Conservation (phyloP, 2,888 invertebrate species). For the Helicoverpa assulta region DNA sequence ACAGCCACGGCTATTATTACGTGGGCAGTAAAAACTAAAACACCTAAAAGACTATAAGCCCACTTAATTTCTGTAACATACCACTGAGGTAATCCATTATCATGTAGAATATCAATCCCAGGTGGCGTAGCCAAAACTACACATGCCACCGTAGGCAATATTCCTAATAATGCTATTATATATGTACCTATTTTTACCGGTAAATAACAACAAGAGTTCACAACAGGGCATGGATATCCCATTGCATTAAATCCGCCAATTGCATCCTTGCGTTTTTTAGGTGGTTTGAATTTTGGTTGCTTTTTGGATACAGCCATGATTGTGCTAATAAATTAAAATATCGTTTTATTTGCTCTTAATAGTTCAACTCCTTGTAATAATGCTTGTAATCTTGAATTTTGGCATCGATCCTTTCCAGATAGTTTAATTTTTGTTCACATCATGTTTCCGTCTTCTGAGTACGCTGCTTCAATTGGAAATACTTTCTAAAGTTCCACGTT, state of each 20-base stretch:
- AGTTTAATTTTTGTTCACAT: not conserved
- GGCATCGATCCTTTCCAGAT: slow-evolving; percentile 5
- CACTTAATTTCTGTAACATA: slow-evolving; percentile 48
- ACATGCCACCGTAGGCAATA: slow-evolving; percentile 64
- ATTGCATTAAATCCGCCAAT: slow-evolving; percentile 10
- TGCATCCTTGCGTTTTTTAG: not conserved
- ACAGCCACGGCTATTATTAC: slow-evolving; percentile 58
- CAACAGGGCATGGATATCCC: slow-evolving; percentile 58
- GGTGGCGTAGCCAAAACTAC: slow-evolving; percentile 53
- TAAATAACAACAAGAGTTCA: slow-evolving; percentile 59
- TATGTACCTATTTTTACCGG: slow-evolving; percentile 57
- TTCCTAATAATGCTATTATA: slow-evolving; percentile 64
- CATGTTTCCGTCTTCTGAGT: not conserved
- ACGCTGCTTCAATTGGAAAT: no score
- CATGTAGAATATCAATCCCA: slow-evolving; percentile 47
- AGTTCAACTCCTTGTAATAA: no score
- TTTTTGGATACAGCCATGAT: slow-evolving; percentile 19
- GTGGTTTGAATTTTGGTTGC: not conserved
- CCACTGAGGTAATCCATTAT: slow-evolving; percentile 56
- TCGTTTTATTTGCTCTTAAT: slow-evolving; percentile 5
- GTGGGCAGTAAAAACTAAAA: slow-evolving; percentile 59
- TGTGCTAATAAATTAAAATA: not conserved
- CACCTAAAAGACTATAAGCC: slow-evolving; percentile 56
- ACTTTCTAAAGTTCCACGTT: not conserved
- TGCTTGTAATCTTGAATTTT: no score